Conservation (phyloP, 2,888 invertebrate species). For the Scaptodrosophila latifasciaeformis region DNA sequence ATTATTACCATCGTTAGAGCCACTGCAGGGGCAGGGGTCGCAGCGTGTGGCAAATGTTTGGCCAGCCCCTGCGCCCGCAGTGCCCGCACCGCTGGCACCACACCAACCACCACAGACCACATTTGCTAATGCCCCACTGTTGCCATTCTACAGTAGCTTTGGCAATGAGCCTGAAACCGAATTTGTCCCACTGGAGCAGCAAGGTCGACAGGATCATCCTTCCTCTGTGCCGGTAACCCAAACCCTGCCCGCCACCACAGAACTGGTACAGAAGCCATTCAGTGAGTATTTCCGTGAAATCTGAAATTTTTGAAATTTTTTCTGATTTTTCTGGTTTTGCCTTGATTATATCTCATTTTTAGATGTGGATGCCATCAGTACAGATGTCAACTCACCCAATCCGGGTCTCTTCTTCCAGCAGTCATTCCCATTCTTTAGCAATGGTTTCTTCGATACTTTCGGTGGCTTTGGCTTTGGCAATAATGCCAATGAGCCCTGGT, state of each 20-base stretch:
- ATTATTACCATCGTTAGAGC: slow-evolving; percentile 52
- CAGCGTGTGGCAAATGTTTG: slow-evolving; percentile 57
- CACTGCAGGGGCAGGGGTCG: slow-evolving; percentile 51
- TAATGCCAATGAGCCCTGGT: slow-evolving; percentile 68
- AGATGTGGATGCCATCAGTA: slow-evolving; percentile 71
- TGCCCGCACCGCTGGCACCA: slow-evolving; percentile 34
- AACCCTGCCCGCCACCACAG: slow-evolving; percentile 7
- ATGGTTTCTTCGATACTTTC: slow-evolving; percentile 73
- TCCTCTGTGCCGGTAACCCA: slow-evolving; percentile 14
- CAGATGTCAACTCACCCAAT: slow-evolving; percentile 59
- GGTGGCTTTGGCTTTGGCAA: slow-evolving; percentile 70
- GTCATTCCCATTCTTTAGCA: slow-evolving; percentile 72
- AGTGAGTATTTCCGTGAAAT: slow-evolving; percentile 53
- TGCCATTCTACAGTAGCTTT: slow-evolving; percentile 58
- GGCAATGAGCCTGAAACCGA: slow-evolving; percentile 61
- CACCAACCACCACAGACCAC: slow-evolving; percentile 24
- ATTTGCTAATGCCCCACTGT: slow-evolving; percentile 54
- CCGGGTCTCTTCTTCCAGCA: slow-evolving; percentile 70
- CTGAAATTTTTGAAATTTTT: not conserved
- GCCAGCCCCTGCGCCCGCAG: slow-evolving; percentile 44
- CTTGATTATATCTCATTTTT: too few relatives aligned
- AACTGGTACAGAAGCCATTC: slow-evolving; percentile 60
- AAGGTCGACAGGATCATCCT: slow-evolving; percentile 54
- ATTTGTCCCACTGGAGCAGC: slow-evolving; percentile 65
- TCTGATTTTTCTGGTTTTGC: not conserved